Percentiles rank a stretch among this genome's conserved stretches.
These are phyloP conservation scores for Linurgus olivaceus DNA, from an alignment of 2,797 vertebrate genomes.

Conservation along the genomic window DNA sequence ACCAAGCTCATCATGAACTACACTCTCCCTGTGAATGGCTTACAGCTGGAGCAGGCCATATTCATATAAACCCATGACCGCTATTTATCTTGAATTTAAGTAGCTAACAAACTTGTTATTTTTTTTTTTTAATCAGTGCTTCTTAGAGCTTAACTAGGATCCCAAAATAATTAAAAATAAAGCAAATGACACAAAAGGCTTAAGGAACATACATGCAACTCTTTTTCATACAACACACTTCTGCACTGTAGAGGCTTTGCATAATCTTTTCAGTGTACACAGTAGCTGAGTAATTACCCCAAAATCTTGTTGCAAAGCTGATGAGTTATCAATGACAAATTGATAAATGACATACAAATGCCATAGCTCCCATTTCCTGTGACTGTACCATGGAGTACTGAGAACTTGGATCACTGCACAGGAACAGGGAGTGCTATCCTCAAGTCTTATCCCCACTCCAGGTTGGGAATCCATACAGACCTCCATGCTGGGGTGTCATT, in stretches of 20 bases:
- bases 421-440: not conserved
- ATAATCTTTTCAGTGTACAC: accelerated
- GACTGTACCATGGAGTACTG: accelerated
- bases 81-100: not conserved
- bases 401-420: not conserved
- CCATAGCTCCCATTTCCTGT: not conserved
- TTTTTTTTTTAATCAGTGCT: not conserved
- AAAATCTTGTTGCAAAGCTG: not conserved
- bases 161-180: not conserved
- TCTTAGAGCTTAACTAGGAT: not conserved
- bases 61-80: not conserved
- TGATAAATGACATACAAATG: not conserved
- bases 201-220: accelerated
- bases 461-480: not conserved
- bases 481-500: not conserved
- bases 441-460: not conserved
- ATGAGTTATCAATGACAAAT: not conserved
- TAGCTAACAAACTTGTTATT: not conserved
- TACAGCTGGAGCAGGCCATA: accelerated
- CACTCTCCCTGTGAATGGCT: not conserved
- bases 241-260: not conserved
- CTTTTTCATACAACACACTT: accelerated
- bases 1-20: not conserved
- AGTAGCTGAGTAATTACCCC: not conserved
- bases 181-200: not conserved